A percentile compares a stretch with the other conserved stretches of the same genome.
Evolutionary conservation across 2,113 vertebrate species (phyloP).

Genomic region (Aramus guarauna): DNA sequence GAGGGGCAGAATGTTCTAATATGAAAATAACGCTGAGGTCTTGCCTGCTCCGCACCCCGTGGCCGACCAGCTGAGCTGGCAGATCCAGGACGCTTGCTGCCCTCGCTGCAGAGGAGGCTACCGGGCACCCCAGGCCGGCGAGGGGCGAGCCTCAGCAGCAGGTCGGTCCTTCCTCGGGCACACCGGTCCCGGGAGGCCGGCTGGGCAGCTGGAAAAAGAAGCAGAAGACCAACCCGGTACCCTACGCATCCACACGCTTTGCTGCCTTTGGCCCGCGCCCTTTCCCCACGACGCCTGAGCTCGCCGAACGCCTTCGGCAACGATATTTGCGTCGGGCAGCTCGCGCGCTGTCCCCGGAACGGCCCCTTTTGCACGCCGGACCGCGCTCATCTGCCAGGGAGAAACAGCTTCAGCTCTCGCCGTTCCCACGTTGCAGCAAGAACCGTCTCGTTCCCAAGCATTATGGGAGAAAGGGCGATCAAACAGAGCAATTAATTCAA

Average conservation of each 20-base stretch:
- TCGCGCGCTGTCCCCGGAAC: rapidly evolving
- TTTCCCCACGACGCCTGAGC: neutral
- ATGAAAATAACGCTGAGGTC: neutral
- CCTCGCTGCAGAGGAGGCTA: neutral
- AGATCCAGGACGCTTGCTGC: rapidly evolving
- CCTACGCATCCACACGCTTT: neutral
- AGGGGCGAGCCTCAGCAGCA: neutral
- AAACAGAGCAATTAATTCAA: constrained; percentile 81
- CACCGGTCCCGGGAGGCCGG: rapidly evolving
- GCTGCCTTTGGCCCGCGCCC: neutral
- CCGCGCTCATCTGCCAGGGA: constrained; percentile 14
- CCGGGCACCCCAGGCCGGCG: neutral
- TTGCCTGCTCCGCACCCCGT: neutral
- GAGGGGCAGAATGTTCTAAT: neutral
- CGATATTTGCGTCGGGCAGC: neutral
- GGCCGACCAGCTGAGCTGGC: neutral
- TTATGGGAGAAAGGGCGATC: constrained; percentile 58
- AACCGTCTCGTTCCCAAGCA: constrained; percentile 45
- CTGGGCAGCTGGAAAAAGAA: neutral
- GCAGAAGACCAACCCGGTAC: neutral
- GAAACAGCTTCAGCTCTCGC: neutral
- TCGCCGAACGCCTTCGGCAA: neutral
- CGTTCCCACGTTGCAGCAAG: constrained; percentile 35
- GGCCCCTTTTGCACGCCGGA: neutral
- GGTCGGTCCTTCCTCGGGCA: too few species aligned